Percentiles rank a stretch among this genome's conserved stretches.
Evolutionary conservation across 2,888 invertebrate genomes (phyloP).

Genomic region (Drosophila phalerata): DNA sequence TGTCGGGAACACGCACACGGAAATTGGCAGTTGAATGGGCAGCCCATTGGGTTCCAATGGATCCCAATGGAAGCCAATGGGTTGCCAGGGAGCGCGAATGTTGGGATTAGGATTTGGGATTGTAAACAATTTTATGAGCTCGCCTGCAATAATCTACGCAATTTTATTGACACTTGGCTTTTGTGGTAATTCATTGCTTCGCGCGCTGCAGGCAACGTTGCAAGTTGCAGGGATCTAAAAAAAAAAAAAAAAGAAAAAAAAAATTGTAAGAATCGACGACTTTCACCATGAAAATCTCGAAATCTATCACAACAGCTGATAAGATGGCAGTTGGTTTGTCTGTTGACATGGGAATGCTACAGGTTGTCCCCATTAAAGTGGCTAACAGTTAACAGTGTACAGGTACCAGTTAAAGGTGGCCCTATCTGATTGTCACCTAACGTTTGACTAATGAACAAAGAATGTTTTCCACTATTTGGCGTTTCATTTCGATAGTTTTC

Average conservation of each 20-base stretch:
- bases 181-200: constrained; percentile 64
- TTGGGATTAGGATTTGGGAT: constrained; percentile 32
- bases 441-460: constrained; percentile 77
- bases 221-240: constrained; percentile 49
- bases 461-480: constrained; percentile 13
- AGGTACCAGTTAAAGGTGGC: constrained; percentile 15
- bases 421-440: constrained; percentile 78
- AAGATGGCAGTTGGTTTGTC: constrained; percentile 45
- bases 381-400: constrained; percentile 15
- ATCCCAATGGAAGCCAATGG: too few species aligned
- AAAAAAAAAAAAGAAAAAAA: background rate
- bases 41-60: constrained; percentile 40
- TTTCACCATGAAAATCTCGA: constrained; percentile 45
- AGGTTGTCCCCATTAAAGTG: constrained; percentile 68
- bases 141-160: constrained; percentile 78
- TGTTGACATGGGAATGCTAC: constrained; percentile 65
- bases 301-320: constrained; percentile 61
- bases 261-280: constrained; percentile 19
- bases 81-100: constrained; percentile 10
- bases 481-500: constrained; percentile 18
- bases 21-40: constrained; percentile 74
- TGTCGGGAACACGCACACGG: constrained; percentile 60
- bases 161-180: constrained; percentile 79
- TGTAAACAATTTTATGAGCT: constrained; percentile 82
- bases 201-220: constrained; percentile 51